Conservation (phyloP, 2,888 invertebrate species). For the Hydroisotoma schaefferi region DNA sequence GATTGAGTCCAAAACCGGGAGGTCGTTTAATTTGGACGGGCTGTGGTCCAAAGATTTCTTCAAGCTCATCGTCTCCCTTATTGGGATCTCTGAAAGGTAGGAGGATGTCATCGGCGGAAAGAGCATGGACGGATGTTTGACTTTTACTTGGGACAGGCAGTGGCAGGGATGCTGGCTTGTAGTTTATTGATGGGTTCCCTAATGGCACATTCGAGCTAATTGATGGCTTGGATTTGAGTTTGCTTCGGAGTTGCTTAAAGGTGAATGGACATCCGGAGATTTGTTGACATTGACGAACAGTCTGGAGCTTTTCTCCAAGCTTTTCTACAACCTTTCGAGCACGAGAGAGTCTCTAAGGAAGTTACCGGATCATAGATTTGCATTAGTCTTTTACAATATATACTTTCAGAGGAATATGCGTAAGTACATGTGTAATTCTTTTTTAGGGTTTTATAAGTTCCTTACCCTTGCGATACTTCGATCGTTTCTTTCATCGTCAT, state of each 20-base stretch:
- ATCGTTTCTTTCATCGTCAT: conserved; percentile 14
- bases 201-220: conserved; percentile 20
- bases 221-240: conserved; percentile 24
- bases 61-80: conserved; percentile 37
- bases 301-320: conserved; percentile 34
- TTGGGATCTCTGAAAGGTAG: conserved; percentile 18
- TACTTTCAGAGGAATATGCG: no score
- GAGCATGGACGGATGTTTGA: neutral
- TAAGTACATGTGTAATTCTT: no score
- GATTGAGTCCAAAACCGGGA: conserved; percentile 1
- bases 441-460: no score
- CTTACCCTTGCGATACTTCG: conserved; percentile 3
- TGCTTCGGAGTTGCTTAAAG: conserved; percentile 33
- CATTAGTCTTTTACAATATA: no score
- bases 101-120: neutral
- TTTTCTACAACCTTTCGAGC: conserved; percentile 33
- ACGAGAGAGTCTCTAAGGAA: conserved; percentile 29
- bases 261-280: conserved; percentile 36
- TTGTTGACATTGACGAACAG: conserved; percentile 37
- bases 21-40: conserved; percentile 16
- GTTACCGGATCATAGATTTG: no score
- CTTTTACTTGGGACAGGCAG: conserved; percentile 9
- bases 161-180: conserved; percentile 7
- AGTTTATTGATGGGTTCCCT: conserved; percentile 3
- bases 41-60: conserved; percentile 33